Base-by-base conservation (phyloP, 2,888 invertebrate genomes). In the Reticulitermes lucifugus region DNA sequence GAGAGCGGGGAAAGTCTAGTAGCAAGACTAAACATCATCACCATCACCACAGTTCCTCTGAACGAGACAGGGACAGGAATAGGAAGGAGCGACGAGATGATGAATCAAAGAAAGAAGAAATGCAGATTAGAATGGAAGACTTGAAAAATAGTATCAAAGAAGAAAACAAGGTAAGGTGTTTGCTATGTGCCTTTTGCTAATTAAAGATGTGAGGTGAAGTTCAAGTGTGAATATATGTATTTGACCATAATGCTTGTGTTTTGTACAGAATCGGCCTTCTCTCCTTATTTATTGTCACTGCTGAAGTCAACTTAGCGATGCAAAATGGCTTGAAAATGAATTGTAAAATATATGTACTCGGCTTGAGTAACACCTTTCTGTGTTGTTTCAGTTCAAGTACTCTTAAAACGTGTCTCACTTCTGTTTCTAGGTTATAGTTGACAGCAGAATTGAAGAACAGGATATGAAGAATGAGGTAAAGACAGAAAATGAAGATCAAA, bases 1-100 rank as follows among this genome's bases (percentile, higher is more conserved):
- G 25, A 86, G 21, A 29, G 82, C 0, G 89, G 89, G 1, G 90
- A 90, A 90, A 22, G 25, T 88, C 9, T 89, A 90, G 43, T 88
- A 88, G 59, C 89, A 90, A 41, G 87, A 88, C 14, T 88, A 89
- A 79, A 18, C 81, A 70, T 46, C 81, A 81, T n/a, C 81, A 70
- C 22, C 81, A 81, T 43, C 81, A 70, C 22, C 81, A 81, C n/a
- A n/a, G 77, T 77, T 81, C 81, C n/a, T 81, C 81, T 43, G 81
- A 81, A 35, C 35, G 46, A 65, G 70, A 70, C 10, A 81, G 70
- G 25, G 70, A 81, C 9, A 60, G 41, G 65, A 41, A 21, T 21
- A 81, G 43, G 70, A 81, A 81, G 59, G 81, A 81, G 10, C 22
- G n/a, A 22, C 41, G 85, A 86, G 55, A 84, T 29, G 88, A 89